Conservation (phyloP, 2,888 invertebrate genomes). For the Spodoptera littoralis region DNA sequence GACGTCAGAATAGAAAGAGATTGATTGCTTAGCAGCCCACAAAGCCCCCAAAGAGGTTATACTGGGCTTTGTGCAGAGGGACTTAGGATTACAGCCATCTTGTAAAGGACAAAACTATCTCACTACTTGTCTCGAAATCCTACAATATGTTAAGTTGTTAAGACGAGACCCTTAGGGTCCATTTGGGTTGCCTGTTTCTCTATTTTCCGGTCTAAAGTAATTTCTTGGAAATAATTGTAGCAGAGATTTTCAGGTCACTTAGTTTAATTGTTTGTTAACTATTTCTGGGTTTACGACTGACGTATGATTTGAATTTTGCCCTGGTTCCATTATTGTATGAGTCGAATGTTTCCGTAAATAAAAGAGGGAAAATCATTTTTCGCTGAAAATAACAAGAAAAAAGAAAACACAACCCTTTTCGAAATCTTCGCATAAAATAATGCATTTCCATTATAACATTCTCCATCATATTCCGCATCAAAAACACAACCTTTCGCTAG, state of each 20-base stretch:
- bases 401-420: too few species aligned
- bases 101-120: constrained; percentile 43
- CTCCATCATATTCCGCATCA: too few species aligned
- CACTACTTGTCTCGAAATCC: constrained; percentile 30
- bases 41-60: constrained; percentile 54
- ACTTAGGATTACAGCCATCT: constrained; percentile 39
- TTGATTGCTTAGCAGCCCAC: constrained; percentile 64
- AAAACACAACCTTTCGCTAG: not conserved
- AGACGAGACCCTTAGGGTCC: constrained; percentile 13
- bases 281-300: not conserved
- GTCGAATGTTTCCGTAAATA: too few species aligned
- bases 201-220: constrained; percentile 15
- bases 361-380: too few species aligned
- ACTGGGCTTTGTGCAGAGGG: constrained; percentile 40
- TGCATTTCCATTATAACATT: too few species aligned
- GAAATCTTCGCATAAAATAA: too few species aligned
- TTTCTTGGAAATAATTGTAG: constrained; percentile 14
- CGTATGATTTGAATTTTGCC: too few species aligned
- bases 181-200: constrained; percentile 17
- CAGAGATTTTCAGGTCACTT: constrained; percentile 8
- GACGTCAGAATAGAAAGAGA: constrained; percentile 68
- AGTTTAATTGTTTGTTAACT: not conserved
- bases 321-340: too few species aligned
- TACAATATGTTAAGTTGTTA: constrained; percentile 47
- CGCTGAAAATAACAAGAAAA: too few species aligned